Conservation (phyloP, 92 coral and sea anemone genomes). For the Paragorgia papillata region DNA sequence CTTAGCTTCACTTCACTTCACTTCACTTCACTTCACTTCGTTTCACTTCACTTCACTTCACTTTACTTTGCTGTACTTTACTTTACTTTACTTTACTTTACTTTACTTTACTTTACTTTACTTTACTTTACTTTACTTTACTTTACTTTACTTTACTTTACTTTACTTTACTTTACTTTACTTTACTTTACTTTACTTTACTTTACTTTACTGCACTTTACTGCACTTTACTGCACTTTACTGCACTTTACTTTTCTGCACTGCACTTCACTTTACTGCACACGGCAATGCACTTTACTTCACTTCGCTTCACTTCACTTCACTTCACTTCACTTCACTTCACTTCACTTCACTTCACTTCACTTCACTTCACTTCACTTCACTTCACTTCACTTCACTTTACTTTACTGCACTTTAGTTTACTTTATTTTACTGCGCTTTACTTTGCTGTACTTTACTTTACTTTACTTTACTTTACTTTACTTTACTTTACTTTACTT, state of each 20-base stretch:
- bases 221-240: slow-evolving; percentile 6
- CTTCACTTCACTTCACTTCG: no score
- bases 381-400: no score
- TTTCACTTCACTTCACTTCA: no score
- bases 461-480: no score
- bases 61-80: not conserved
- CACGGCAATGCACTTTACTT: slow-evolving; percentile 17
- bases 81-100: not conserved
- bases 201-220: not conserved
- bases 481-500: no score
- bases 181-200: not conserved
- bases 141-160: slow-evolving; percentile 4
- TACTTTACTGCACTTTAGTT: no score
- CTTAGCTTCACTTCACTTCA: slow-evolving; percentile 18
- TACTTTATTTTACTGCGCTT: no score
- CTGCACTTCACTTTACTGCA: slow-evolving; percentile 8
- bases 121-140: slow-evolving; percentile 2
- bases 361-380: no score
- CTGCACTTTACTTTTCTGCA: not conserved
- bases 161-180: slow-evolving; percentile 11
- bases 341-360: no score
- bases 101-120: not conserved
- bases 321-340: not conserved
- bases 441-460: no score
- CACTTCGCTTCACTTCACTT: slow-evolving; percentile 24